These are phyloP conservation scores for Drepana falcataria DNA, from an alignment of 2,888 invertebrate genomes.

Conservation along the genomic window DNA sequence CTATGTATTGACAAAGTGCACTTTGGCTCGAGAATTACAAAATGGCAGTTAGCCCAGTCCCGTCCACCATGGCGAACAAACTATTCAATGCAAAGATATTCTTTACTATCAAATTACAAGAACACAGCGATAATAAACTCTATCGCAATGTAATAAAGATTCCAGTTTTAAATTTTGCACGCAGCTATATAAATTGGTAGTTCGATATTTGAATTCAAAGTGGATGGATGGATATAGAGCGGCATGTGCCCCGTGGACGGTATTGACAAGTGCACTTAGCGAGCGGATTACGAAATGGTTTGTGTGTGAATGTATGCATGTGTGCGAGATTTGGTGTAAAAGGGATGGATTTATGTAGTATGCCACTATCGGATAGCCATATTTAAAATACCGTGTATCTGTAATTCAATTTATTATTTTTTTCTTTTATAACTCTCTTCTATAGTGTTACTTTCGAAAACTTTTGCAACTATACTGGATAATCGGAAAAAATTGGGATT, in stretches of 20 bases:
- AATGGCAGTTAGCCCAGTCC: conserved; percentile 49
- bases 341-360: conserved; percentile 32
- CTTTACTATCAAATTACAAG: conserved; percentile 6
- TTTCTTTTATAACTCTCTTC: no score
- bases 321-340: conserved; percentile 24
- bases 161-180: conserved; percentile 1
- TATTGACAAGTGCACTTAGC: conserved; percentile 71
- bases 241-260: conserved; percentile 34
- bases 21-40: conserved; percentile 59
- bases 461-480: no score
- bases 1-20: conserved; percentile 60
- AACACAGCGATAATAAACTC: conserved; percentile 9
- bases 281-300: conserved; percentile 53
- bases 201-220: conserved; percentile 51
- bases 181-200: conserved; percentile 11
- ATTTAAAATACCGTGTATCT: no score
- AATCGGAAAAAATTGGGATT: no score
- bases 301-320: conserved; percentile 20
- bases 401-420: background rate
- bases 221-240: conserved; percentile 36
- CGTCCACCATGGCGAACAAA: conserved; percentile 36
- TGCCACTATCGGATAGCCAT: no score
- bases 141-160: conserved; percentile 12
- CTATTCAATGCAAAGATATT: conserved; percentile 34
- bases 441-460: no score